Percentiles rank a stretch among this genome's conserved stretches.
phyloP scores from a whole-genome alignment of 1,140 invertebrate genomes.

The Drosophila quadrilineata region DNA sequence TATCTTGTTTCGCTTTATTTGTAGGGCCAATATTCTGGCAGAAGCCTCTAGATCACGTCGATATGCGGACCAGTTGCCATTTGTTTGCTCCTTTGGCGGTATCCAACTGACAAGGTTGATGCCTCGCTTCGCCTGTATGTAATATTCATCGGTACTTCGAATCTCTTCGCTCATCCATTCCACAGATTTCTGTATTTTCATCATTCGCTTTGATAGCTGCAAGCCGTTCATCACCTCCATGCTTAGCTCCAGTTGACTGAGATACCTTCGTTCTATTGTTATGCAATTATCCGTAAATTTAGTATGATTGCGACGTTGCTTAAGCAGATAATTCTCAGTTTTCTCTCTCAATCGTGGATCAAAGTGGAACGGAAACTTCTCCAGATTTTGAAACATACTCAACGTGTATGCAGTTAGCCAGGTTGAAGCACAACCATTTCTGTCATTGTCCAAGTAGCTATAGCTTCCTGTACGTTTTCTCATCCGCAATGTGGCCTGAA shows the following conservation, averaged over 20 bases:
- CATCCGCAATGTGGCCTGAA: conserved; percentile 16
- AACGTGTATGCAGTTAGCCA: conserved; percentile 30
- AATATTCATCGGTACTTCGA: neutral
- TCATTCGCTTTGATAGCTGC: neutral
- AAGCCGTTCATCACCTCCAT: conserved; percentile 9
- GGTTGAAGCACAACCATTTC: conserved; percentile 7
- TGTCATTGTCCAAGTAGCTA: neutral
- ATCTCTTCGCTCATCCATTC: neutral
- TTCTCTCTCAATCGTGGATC: neutral
- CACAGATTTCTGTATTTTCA: neutral
- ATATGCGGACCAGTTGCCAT: neutral
- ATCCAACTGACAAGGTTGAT: neutral
- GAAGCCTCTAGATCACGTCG: conserved; percentile 8
- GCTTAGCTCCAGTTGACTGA: conserved; percentile 4
- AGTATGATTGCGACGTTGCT: neutral
- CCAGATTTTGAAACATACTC: neutral
- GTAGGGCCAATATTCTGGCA: neutral
- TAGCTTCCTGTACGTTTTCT: conserved; percentile 2
- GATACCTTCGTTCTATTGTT: neutral
- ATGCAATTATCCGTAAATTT: conserved; percentile 4
- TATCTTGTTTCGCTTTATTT: neutral
- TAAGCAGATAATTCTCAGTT: conserved; percentile 8
- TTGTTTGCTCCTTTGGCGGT: neutral
- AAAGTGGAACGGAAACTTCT: neutral
- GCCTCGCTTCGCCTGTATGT: neutral